These are phyloP conservation scores for Corvus hawaiiensis DNA, from an alignment of 2,113 vertebrate species.

Conservation along the genomic window DNA sequence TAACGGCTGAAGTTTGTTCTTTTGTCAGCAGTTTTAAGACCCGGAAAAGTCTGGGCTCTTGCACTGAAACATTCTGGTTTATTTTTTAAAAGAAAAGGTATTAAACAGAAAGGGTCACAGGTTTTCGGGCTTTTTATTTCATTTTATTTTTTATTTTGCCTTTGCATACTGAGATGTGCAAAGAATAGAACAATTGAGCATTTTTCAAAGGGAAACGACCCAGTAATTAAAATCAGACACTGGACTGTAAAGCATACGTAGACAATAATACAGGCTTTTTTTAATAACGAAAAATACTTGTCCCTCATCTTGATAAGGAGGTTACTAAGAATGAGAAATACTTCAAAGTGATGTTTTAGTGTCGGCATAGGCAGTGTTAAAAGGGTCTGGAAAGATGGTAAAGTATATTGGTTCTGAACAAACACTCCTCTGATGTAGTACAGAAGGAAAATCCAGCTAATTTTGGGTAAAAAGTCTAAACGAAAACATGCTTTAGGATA, in stretches of 20 bases:
- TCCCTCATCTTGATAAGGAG: not conserved
- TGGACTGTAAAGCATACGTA: not conserved
- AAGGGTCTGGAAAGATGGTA: not conserved
- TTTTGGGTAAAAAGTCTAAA: not conserved
- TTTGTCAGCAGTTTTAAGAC: not conserved
- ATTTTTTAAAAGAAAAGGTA: not conserved
- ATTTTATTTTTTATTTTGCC: not conserved
- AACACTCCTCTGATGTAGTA: not conserved
- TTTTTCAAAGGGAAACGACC: not conserved
- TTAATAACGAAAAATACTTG: not conserved
- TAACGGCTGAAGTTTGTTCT: not conserved
- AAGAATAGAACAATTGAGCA: not conserved
- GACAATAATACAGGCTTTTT: not conserved
- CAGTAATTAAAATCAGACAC: rapidly evolving
- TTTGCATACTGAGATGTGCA: not conserved
- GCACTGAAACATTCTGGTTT: not conserved
- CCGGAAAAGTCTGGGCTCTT: not conserved
- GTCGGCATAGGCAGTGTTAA: not conserved
- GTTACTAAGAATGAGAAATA: not conserved
- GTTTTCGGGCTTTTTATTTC: rapidly evolving
- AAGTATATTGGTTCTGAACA: not conserved
- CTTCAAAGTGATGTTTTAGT: not conserved
- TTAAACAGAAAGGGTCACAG: not conserved
- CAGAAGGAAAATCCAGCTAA: not conserved
- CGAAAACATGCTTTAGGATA: not conserved